Base-by-base conservation (phyloP, 2,797 vertebrate genomes). In the Diplodus puntazzo region DNA sequence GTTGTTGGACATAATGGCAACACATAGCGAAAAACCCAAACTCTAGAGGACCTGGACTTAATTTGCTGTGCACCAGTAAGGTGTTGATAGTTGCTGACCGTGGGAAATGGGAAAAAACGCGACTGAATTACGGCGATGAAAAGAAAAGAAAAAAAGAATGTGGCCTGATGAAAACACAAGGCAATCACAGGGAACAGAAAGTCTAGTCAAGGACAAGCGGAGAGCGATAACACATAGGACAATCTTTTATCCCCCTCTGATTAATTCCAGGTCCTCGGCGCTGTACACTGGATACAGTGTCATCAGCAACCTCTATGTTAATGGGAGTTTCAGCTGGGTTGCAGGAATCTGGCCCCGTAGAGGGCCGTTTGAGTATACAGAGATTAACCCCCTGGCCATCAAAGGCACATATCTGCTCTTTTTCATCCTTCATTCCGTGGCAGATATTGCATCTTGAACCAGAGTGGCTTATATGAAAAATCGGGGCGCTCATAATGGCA, bases 181-280 rank as follows among this genome's bases (percentile, higher is more conserved):
- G 84, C 75, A 90, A 87, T 76, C 83, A 86, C 75, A 73, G 81
- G 78, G 88, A 90, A 89, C 81, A 82, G 79, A 82, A 83, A 86
- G 77, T 73, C 76, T 74, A 64, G 79, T 90, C 86, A 90, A 93
- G 89, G 92, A 87, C 89, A 78, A 86, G 77, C 57, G 13, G 52
- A 23, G 70, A 84, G 82, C 42, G 87, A 92, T 89, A 92, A 89
- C 77, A 88, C 67, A 39, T 39, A 67, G 82, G 79, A 85, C 88
- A 89, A 89, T 91, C 79, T 88, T 87, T 90, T 90, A 89, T 92
- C 75, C 87, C 79, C 73, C 70, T 82, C 71, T 90, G 90, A 94
- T 94, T 93, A 94, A 93, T 92, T 89, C 79, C 80, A 87, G 86
- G 88, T 87, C 77, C 84, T 88, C 69, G n/a, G 12, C 45, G 73